A percentile compares a stretch with the other conserved stretches of the same genome.
Evolutionary conservation across 2,797 vertebrate species (phyloP).

Genomic region (Gymnothorax reevesii): DNA sequence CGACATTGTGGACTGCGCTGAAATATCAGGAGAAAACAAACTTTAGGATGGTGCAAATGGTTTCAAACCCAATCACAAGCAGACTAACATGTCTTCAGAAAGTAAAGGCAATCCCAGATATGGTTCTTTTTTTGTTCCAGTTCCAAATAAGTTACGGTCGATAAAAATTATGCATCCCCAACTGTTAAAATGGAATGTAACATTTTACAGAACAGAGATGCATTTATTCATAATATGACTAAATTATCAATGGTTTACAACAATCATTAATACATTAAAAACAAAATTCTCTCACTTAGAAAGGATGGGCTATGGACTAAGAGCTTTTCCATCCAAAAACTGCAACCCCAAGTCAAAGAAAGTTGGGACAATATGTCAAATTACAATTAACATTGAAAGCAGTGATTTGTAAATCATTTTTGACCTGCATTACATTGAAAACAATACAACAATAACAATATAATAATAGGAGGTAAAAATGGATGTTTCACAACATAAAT

Average conservation of each 20-base stretch:
- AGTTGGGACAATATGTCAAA: too few species aligned
- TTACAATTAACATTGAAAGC: too few species aligned
- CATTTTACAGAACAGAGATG: slow-evolving; percentile 1
- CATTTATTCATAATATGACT: background rate
- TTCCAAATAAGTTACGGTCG: background rate
- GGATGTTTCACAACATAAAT: too few species aligned
- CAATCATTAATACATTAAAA: background rate
- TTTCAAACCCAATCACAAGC: background rate
- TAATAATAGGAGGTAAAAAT: too few species aligned
- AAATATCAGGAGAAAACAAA: background rate
- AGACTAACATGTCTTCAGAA: background rate
- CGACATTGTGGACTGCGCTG: background rate
- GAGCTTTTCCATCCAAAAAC: background rate
- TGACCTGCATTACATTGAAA: too few species aligned
- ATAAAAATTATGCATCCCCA: background rate
- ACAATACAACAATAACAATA: too few species aligned
- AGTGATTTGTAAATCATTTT: too few species aligned
- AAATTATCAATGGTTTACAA: background rate
- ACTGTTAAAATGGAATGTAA: background rate
- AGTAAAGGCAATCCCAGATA: background rate
- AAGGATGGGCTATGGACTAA: background rate
- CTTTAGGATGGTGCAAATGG: background rate
- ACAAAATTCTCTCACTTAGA: background rate
- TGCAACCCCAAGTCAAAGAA: too few species aligned
- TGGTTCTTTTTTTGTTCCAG: background rate